These are phyloP conservation scores for Stenotaenia linearis DNA, from an alignment of 2,888 invertebrate genomes.

Conservation along the genomic window DNA sequence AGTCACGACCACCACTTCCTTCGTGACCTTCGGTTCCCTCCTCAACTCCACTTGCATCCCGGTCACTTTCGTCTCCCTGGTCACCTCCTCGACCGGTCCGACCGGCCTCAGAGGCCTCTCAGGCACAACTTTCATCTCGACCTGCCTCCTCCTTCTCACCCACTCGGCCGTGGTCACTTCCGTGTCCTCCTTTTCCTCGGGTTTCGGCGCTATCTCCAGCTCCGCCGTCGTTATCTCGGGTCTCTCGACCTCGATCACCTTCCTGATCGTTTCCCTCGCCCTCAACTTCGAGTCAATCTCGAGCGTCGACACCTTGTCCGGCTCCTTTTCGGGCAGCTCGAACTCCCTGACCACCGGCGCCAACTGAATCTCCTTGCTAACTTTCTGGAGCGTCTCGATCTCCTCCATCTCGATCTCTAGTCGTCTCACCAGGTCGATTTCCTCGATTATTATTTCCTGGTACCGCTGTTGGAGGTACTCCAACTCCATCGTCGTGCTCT, in stretches of 20 bases:
- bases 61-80: not conserved
- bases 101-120: constrained; percentile 27
- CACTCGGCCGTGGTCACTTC: not conserved
- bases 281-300: not conserved
- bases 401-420: not conserved
- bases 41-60: constrained; percentile 1
- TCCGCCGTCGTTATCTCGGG: not conserved
- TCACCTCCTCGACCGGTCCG: not conserved
- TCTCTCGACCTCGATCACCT: constrained; percentile 5
- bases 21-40: not conserved
- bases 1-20: not conserved
- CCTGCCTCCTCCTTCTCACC: not conserved
- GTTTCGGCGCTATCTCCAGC: not conserved
- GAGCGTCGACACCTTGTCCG: constrained; percentile 34
- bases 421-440: not conserved
- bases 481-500: not conserved
- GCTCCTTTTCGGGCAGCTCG: constrained; percentile 21
- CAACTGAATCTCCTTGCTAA: not conserved
- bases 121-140: constrained; percentile 3
- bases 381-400: not conserved
- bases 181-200: constrained; percentile 27
- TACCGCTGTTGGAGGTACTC: not conserved
- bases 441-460: not conserved
- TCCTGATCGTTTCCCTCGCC: constrained; percentile 2
- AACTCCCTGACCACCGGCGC: not conserved